Base-by-base conservation (phyloP, 2,797 vertebrate species). In the Sebastes steindachneri region DNA sequence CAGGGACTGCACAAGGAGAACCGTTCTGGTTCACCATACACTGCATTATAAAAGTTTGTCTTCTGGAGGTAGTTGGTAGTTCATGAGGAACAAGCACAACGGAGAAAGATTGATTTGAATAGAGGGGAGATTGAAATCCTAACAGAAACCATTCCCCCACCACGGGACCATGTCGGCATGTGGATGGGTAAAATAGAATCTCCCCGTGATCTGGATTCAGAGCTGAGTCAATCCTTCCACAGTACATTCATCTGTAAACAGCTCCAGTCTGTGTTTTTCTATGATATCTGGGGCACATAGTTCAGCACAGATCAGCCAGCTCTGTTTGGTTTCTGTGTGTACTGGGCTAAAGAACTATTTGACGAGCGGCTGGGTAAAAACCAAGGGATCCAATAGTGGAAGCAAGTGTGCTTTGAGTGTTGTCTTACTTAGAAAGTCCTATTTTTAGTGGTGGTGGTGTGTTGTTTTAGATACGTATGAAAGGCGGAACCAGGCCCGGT, bases 291-390 rank as follows among this genome's bases (percentile, higher is more conserved):
- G n/a, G 15, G 57, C 59, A 57, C 68, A 64, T 51, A 66, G 65
- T 71, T 83, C 68, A 73, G 81, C 59, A 54, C 17, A 77, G 66
- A 69, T 29, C 75, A 70, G 53, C n/a, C 29, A 70, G n/a, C 29
- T 78, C 23, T 76, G 67, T 73, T 67, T 69, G 58, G 48, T 71
- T 71, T 72, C 31, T 73, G 26, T 83, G 68, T 78, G 48, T 68
- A 25, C 65, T 60, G 25, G 21, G 28, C 67, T 75, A 23, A 75
- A 77, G 64, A 69, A 45, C 25, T 51, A 29, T 82, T 80, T 84
- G 72, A 48, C 14, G 58, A 77, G 72, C 62, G 67, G 28, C 60
- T 48, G 37, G 21, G 14, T 71, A 37, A 77, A 79, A 72, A 65
- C 21, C 48, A 28, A 74, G 19, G 9, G 21, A 14, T 59, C 35